Conservation (phyloP, 2,888 invertebrate genomes). For the Syritta pipiens region DNA sequence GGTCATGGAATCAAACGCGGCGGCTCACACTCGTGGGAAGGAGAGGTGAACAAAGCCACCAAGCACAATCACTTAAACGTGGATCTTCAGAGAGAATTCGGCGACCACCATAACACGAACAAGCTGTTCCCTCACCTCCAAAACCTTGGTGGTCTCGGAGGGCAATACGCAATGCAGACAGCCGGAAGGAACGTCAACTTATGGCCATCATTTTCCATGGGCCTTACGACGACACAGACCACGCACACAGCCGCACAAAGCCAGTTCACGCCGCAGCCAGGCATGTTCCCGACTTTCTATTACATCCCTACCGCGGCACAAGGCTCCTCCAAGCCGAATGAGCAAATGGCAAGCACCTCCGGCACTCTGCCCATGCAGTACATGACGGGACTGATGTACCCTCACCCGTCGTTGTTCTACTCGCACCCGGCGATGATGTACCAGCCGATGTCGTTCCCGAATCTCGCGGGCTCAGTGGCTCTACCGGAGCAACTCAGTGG, state of each 20-base stretch:
- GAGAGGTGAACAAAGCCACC: conserved; percentile 81
- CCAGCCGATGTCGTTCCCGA: conserved; percentile 81
- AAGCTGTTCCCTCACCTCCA: conserved; percentile 69
- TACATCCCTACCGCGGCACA: conserved; percentile 81
- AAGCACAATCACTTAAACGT: conserved; percentile 80
- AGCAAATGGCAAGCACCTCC: conserved; percentile 14
- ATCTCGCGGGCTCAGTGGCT: conserved; percentile 74
- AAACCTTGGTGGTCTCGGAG: conserved; percentile 40
- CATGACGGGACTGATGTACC: conserved; percentile 83
- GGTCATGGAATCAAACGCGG: conserved; percentile 83
- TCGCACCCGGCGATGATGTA: conserved; percentile 83
- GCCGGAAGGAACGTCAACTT: conserved; percentile 79
- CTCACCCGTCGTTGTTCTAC: conserved; percentile 81
- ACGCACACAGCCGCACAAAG: conserved; percentile 73
- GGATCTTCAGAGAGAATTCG: conserved; percentile 55
- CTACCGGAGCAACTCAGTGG: conserved; percentile 70
- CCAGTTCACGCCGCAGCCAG: conserved; percentile 76
- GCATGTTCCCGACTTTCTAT: conserved; percentile 81
- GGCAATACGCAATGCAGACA: conserved; percentile 64
- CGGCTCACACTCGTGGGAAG: conserved; percentile 83
- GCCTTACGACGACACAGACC: conserved; percentile 75
- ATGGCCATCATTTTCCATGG: conserved; percentile 83
- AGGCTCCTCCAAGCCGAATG: conserved; percentile 42
- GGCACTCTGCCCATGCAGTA: conserved; percentile 81
- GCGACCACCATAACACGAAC: conserved; percentile 66